These are phyloP conservation scores for Isotomurus palustris DNA, from an alignment of 2,888 invertebrate species.

Conservation along the genomic window DNA sequence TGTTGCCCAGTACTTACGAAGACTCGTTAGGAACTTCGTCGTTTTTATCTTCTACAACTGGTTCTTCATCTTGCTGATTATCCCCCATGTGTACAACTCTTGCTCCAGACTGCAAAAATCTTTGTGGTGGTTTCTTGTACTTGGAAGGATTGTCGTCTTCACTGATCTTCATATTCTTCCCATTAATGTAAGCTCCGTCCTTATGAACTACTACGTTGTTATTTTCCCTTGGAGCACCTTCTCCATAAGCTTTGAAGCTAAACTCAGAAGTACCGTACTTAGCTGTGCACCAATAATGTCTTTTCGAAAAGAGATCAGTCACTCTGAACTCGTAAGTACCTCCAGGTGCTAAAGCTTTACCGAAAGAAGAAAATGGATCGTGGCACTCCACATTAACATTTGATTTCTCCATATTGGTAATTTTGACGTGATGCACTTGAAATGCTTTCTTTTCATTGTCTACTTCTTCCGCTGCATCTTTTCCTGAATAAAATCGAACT, in stretches of 20 bases:
- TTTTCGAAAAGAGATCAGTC: constrained; percentile 38
- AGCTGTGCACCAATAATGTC: constrained; percentile 43
- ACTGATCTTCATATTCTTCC: constrained; percentile 30
- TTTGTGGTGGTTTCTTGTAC: neutral
- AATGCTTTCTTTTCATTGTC: constrained; percentile 38
- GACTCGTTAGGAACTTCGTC: neutral
- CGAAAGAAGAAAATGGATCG: constrained; percentile 41
- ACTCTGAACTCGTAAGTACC: constrained; percentile 38
- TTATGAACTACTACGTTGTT: constrained; percentile 35
- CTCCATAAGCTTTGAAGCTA: constrained; percentile 42
- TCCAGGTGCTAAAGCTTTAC: constrained; percentile 30
- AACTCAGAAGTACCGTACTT: constrained; percentile 27
- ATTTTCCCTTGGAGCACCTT: constrained; percentile 43
- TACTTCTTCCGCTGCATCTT: constrained; percentile 32
- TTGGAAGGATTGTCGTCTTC: constrained; percentile 5
- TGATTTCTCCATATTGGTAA: constrained; percentile 33
- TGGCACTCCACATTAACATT: constrained; percentile 34
- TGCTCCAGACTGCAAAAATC: too few relatives aligned
- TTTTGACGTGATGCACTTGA: constrained; percentile 33
- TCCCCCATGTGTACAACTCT: too few relatives aligned
- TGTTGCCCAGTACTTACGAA: too few relatives aligned
- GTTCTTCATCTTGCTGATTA: constrained; percentile 7
- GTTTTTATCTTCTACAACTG: constrained; percentile 13
- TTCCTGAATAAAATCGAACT: constrained; percentile 43
- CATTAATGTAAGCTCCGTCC: constrained; percentile 42